A percentile compares a stretch with the other conserved stretches of the same genome.
Conservation (phyloP, 2,888 invertebrate genomes). For the Maniola hyperantus region DNA sequence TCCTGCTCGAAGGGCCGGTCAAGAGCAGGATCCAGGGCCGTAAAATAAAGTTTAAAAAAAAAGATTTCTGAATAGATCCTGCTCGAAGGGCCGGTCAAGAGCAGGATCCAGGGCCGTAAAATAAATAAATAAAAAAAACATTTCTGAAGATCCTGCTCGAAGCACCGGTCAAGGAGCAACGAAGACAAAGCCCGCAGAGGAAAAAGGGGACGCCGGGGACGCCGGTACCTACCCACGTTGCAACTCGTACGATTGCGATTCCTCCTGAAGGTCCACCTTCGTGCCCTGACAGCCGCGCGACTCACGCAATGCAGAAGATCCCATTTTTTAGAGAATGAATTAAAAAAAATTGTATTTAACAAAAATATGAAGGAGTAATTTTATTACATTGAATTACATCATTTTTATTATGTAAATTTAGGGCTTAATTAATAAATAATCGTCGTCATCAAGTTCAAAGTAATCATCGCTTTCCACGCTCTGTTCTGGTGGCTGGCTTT, state of each 20-base stretch:
- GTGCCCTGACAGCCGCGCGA: too few relatives aligned
- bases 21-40: too few relatives aligned
- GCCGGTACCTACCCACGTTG: not conserved
- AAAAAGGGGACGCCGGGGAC: not conserved
- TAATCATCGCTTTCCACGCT: not conserved
- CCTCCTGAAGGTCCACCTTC: not conserved
- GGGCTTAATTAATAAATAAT: not conserved
- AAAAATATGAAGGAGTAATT: too few relatives aligned
- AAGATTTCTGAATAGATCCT: not conserved
- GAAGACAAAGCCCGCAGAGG: not conserved
- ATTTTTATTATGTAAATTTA: too few relatives aligned
- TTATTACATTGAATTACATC: too few relatives aligned
- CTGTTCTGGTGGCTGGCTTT: conserved; percentile 1
- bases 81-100: not conserved
- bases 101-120: too few relatives aligned
- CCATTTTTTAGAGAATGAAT: too few relatives aligned
- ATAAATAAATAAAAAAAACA: too few relatives aligned
- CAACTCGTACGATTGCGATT: not conserved
- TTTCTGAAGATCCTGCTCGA: too few relatives aligned
- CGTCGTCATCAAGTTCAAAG: conserved; percentile 1
- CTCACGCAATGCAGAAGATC: too few relatives aligned
- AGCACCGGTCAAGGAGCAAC: not conserved
- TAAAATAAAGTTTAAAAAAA: too few relatives aligned
- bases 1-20: not conserved
- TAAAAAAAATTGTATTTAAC: too few relatives aligned